Evolutionary conservation across 2,113 vertebrate species (phyloP).

Genomic region (Marmota monax): DNA sequence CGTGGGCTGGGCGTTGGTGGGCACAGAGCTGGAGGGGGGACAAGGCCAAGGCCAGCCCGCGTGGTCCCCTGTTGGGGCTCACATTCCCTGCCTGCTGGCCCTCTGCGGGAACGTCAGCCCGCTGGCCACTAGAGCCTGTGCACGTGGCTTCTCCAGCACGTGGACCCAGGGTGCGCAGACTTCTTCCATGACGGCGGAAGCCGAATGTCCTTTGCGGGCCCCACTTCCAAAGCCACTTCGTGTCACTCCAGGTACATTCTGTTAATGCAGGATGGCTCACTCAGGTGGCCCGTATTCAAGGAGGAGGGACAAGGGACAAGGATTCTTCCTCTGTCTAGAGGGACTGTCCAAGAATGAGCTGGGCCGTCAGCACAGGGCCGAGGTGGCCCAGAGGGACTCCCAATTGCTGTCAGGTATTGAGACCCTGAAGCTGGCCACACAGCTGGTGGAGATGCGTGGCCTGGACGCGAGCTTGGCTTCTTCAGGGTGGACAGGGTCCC

Average conservation of each 20-base stretch:
- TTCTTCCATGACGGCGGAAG: background rate
- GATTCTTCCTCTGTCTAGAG: too few relatives aligned
- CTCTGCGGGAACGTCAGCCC: background rate
- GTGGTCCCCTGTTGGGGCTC: fast-evolving
- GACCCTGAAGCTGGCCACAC: background rate
- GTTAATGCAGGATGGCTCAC: background rate
- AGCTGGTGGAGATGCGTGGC: background rate
- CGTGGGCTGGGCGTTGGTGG: background rate
- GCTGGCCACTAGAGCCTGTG: background rate
- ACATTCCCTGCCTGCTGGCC: fast-evolving
- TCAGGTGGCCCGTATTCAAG: background rate
- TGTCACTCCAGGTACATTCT: background rate
- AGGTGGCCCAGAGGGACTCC: fast-evolving
- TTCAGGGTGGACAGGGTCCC: background rate
- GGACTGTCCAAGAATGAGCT: too few relatives aligned
- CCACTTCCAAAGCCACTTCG: background rate
- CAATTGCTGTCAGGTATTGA: background rate
- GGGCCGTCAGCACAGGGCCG: fast-evolving
- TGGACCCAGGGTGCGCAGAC: fast-evolving
- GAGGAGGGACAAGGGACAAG: too few relatives aligned
- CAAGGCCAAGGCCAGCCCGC: too few relatives aligned
- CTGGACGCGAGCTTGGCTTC: background rate
- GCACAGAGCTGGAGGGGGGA: background rate
- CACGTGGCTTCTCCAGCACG: background rate
- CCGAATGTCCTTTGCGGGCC: fast-evolving